Evolutionary conservation across 1,140 invertebrate species (phyloP).

Genomic region (Dinoponera quadriceps): DNA sequence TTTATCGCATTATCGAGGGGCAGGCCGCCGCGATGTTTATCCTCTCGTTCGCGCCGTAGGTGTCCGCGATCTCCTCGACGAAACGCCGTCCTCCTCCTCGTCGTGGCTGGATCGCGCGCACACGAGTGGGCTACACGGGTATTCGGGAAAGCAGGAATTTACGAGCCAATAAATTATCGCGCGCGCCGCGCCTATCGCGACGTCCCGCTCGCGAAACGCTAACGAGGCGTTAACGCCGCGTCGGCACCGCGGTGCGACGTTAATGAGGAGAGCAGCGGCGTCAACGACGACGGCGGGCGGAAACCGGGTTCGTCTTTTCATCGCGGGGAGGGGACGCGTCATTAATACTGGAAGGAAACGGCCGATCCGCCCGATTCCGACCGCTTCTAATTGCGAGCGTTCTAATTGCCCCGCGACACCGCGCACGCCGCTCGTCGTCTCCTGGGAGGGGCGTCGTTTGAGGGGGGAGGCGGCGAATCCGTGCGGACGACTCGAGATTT

Average conservation of each 20-base stretch:
- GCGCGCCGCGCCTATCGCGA: conserved; percentile 74
- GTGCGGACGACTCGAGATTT: no score
- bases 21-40: not conserved
- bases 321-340: not conserved
- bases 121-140: conserved; percentile 42
- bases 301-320: conserved; percentile 34
- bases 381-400: conserved; percentile 25
- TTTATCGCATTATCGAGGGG: conserved; percentile 45
- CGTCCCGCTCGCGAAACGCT: conserved; percentile 75
- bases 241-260: conserved; percentile 67
- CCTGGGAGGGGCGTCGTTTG: conserved; percentile 7
- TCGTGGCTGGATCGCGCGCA: conserved; percentile 30
- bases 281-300: not conserved
- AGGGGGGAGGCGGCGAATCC: not conserved
- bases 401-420: conserved; percentile 19
- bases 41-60: conserved; percentile 40
- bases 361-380: not conserved
- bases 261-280: conserved; percentile 74
- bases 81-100: conserved; percentile 30
- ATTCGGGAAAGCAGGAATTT: conserved; percentile 83
- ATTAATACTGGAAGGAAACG: conserved; percentile 23
- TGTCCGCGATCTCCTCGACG: conserved; percentile 35
- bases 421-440: not conserved
- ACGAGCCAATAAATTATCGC: conserved; percentile 82
- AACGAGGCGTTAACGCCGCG: conserved; percentile 80